Evolutionary conservation across 2,888 invertebrate species (phyloP), one percentile per base, ranked within the genome.

Genomic region (Chydorus sphaericus): DNA sequence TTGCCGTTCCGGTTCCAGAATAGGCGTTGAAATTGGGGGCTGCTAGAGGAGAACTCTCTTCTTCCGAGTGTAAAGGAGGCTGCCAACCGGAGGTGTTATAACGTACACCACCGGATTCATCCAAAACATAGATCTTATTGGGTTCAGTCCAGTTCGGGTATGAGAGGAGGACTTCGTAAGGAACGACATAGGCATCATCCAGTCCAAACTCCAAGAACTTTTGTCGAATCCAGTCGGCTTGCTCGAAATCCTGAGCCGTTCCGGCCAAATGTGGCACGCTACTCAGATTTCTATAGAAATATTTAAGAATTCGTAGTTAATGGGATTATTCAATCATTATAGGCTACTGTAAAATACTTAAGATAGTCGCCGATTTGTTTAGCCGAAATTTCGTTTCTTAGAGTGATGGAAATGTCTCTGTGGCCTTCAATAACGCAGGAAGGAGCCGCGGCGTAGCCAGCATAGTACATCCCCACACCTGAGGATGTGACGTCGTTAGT

Each of bases 131-230:
- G 26, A 62, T 60, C 50, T 55, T 36, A 50, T 62, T 62, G 14
- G 62, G 61, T 3, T 36, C 39, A 3, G 30, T 23, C 11, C 23
- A 10, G 28, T 65, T 61, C 3, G 67, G 66, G 56, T 64, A 65
- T 1, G 67, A 68, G 31, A 68, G 59, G 14, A 68, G 58, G n/a
- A 68, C 65, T 26, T 64, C 59, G 59, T 68, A 68, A 2, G 66
- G 65, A 1, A 64, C 60, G 18, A 63, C 53, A n/a, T 62, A 62
- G 20, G 64, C 66, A n/a, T 61, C 58, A 58, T 67, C 66, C 28
- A 69, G 57, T 2, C 67, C 66, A 14, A 57, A 50, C 0, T 61
- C 56, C 38, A 57, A 44, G 64, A 66, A 68, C 48, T 61, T 61
- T 11, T 61, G 59, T 28, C 58, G 57, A 6, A 69, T 58, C 52